Evolutionary conservation across 2,797 vertebrate species (phyloP).

Genomic region (Gambelia wislizenii): DNA sequence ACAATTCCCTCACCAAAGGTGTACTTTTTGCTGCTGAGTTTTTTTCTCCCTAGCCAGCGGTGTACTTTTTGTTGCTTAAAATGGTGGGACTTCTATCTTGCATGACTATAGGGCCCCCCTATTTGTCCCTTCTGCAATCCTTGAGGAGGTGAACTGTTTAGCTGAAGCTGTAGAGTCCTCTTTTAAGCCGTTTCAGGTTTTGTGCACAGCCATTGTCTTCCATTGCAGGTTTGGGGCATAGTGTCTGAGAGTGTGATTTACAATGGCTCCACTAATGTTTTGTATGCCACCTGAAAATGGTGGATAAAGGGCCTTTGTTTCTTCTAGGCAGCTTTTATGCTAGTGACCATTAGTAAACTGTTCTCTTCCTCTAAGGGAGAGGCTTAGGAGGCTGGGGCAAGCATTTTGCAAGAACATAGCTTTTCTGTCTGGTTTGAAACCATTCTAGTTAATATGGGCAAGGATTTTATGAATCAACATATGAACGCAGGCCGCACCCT

Average conservation of each 20-base stretch:
- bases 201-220: background rate
- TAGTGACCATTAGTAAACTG: background rate
- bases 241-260: background rate
- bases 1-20: background rate
- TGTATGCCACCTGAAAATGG: background rate
- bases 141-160: background rate
- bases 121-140: background rate
- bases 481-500: background rate
- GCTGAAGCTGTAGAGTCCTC: background rate
- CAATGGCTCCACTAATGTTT: background rate
- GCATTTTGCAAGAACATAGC: background rate
- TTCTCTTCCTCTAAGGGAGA: background rate
- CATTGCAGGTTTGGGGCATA: accelerated
- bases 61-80: background rate
- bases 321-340: background rate
- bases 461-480: background rate
- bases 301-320: conserved; percentile 25
- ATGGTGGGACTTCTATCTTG: background rate
- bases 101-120: background rate
- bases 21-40: background rate
- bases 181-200: background rate
- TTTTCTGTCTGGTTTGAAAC: background rate
- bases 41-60: background rate
- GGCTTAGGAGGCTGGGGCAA: background rate
- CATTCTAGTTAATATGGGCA: background rate